Evolutionary conservation across 2,888 invertebrate genomes (phyloP), one percentile per base, ranked within the genome.

Genomic region (Sialis lutaria): DNA sequence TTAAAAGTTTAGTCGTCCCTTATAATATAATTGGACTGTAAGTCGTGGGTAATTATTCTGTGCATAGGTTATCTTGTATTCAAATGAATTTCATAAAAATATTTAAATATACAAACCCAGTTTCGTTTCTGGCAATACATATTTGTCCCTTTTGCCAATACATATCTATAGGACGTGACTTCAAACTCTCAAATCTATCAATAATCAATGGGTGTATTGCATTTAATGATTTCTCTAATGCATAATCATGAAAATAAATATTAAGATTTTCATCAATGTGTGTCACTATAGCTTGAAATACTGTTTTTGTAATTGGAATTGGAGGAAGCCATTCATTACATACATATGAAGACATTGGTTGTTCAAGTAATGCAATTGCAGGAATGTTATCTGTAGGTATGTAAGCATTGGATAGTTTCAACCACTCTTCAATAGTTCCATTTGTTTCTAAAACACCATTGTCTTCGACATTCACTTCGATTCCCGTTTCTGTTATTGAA

Each of bases 61-160:
- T n/a, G n/a, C n/a, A n/a, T n/a, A n/a, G n/a, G n/a, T n/a, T n/a
- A n/a, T n/a, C n/a, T n/a, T n/a, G n/a, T n/a, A n/a, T n/a, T n/a
- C n/a, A n/a, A n/a, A n/a, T n/a, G n/a, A n/a, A n/a, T n/a, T n/a
- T n/a, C 22, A 22, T 22, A 22, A 22, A 22, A 22, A 22, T 22
- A 22, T 22, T 22, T 22, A 22, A 22, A 22, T 22, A 22, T 22
- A 22, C 22, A 22, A 73, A 68, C 57, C 86, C 79, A 61, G 6
- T 31, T n/a, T 22, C 32, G n/a, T 74, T 87, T 49, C 70, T 66
- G 0, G 79, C 84, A 33, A 82, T 67, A 58, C 84, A 86, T 5
- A 79, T 68, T 51, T 82, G 78, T 1, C 78, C 82, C 3, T 66
- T 58, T 5, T 62, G 56, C 81, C 79, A 84, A 50, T 66, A 63